A percentile compares a stretch with the other conserved stretches of the same genome.
These are phyloP conservation scores for Lates calcarifer DNA, from an alignment of 2,113 vertebrate genomes.

Conservation along the genomic window DNA sequence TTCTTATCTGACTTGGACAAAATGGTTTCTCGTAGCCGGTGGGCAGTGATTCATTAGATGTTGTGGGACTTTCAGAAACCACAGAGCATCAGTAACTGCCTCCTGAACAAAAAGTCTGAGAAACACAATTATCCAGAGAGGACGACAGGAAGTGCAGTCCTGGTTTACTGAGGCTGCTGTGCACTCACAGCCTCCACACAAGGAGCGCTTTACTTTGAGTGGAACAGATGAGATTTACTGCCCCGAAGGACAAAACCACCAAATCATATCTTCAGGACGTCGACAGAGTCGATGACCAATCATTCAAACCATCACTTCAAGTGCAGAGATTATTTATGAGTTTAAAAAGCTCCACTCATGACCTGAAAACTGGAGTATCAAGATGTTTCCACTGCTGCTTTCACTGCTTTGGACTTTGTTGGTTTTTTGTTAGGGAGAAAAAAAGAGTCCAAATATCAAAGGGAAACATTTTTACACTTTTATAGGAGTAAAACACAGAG, in stretches of 20 bases:
- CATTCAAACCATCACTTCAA: background rate
- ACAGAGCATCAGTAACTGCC: background rate
- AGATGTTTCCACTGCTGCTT: too few relatives aligned
- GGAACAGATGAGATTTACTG: background rate
- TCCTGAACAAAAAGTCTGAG: background rate
- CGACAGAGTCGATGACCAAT: background rate
- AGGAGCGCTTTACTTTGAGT: background rate
- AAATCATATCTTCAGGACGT: too few relatives aligned
- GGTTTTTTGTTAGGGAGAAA: too few relatives aligned
- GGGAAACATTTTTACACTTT: too few relatives aligned
- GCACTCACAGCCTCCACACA: background rate
- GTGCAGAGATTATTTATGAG: background rate
- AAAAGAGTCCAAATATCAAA: too few relatives aligned
- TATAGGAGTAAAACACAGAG: too few relatives aligned
- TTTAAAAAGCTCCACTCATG: too few relatives aligned
- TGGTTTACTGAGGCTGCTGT: background rate
- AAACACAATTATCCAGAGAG: constrained; percentile 12
- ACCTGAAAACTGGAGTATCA: background rate
- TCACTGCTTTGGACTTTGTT: too few relatives aligned
- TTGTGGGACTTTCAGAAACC: background rate
- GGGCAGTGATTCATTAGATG: constrained; percentile 2
- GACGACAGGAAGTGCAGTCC: background rate
- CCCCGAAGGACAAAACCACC: background rate
- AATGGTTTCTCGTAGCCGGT: background rate
- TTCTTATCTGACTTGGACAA: background rate